Evolutionary conservation across 1,140 invertebrate genomes (phyloP).

Genomic region (Cyclargus thomasi): DNA sequence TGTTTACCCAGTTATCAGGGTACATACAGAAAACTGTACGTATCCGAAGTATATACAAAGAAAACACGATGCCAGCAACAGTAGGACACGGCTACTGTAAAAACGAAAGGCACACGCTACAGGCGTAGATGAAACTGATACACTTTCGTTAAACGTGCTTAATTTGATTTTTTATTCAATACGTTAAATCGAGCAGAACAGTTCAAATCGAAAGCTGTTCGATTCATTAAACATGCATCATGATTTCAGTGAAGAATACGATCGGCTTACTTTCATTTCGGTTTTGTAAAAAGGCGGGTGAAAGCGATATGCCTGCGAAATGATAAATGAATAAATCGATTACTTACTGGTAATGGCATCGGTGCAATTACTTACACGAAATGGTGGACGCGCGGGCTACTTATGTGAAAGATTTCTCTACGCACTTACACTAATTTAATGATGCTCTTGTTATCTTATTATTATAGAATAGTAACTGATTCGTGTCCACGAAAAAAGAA

Average conservation of each 20-base stretch:
- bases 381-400: not conserved
- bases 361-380: slow-evolving; percentile 4
- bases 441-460: not conserved
- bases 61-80: too few species aligned
- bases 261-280: slow-evolving; percentile 61
- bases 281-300: slow-evolving; percentile 62
- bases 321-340: slow-evolving; percentile 20
- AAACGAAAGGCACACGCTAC: not conserved
- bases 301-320: slow-evolving; percentile 67
- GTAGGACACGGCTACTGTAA: not conserved
- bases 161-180: slow-evolving; percentile 44
- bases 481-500: too few species aligned
- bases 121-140: slow-evolving; percentile 5
- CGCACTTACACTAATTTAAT: not conserved
- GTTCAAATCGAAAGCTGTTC: slow-evolving; percentile 48
- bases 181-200: slow-evolving; percentile 41
- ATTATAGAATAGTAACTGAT: not conserved
- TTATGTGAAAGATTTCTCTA: not conserved
- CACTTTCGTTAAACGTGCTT: slow-evolving; percentile 19
- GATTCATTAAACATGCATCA: slow-evolving; percentile 54
- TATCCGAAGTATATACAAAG: too few species aligned
- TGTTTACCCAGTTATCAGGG: too few species aligned
- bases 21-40: too few species aligned
- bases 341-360: slow-evolving; percentile 7
- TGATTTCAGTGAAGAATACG: slow-evolving; percentile 52